Evolutionary conservation across 1,140 invertebrate species (phyloP), one percentile per base, ranked within the genome.

Genomic region (Listronotus oregonensis): DNA sequence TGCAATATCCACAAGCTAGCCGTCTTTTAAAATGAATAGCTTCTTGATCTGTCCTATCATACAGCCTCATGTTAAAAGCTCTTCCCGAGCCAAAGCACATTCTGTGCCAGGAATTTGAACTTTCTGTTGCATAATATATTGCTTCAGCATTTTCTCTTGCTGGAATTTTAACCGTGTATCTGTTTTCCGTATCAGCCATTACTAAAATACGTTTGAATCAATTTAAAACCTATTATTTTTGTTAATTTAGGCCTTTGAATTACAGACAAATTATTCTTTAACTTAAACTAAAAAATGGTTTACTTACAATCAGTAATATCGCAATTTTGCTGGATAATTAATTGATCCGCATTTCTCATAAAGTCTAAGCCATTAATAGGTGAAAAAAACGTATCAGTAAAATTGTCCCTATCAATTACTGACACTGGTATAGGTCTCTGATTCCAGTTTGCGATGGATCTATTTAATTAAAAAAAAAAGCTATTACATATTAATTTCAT

Each of bases 11-110:
- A 69, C 81, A 72, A 3, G 85, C 85, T 2, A 87, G 75, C 39
- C 83, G 77, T 42, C 85, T 78, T 52, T 81, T 75, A 31, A 88
- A 79, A n/a, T 82, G 73, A 64, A 88, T 68, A 0, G 86, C 86
- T 70, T 87, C 85, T 71, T 88, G 87, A 59, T 85, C 78, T 0
- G 85, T 85, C 74, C 82, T 86, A 71, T 89, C 87, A 56, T 85
- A 82, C 3, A 89, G 66, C 58, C 83, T 82, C 83, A 89, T 84
- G 34, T 77, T 74, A 70, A 87, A 88, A 0, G 82, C 79, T 18
- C 87, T 71, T 0, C 81, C 81, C 0, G 83, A 79, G 6, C 87
- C 86, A 75, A 85, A 88, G 12, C 86, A 71, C 47, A 83, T 79
- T 51, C 87, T 78, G 71, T 86, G 81, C 0, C 80, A 80, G 1